Conservation (phyloP, 2,888 invertebrate genomes). For the Drosophila austrosaltans region DNA sequence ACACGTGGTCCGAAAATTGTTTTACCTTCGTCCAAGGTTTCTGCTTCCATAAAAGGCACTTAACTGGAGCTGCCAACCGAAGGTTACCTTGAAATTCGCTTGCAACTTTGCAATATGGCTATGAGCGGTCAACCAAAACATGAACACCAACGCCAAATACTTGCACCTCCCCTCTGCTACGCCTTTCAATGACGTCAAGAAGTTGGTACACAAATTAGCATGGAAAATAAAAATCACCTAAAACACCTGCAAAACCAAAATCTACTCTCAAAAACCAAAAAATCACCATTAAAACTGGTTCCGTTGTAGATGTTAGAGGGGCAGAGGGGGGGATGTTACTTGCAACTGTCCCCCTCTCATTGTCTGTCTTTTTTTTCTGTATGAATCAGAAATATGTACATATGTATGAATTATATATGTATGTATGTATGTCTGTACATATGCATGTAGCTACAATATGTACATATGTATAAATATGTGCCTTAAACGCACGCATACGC, state of each 20-base stretch:
- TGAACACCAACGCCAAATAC: slow-evolving; percentile 4
- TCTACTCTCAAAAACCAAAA: slow-evolving; percentile 16
- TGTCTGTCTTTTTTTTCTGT: not conserved
- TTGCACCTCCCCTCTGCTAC: slow-evolving; percentile 4
- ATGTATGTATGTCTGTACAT: not conserved
- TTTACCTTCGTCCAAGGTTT: slow-evolving; percentile 34
- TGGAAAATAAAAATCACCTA: slow-evolving; percentile 24
- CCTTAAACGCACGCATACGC: not conserved
- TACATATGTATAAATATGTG: not conserved
- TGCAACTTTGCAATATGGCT: slow-evolving; percentile 18
- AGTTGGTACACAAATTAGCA: slow-evolving; percentile 28
- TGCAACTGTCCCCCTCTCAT: not conserved
- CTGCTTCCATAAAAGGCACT: slow-evolving; percentile 39
- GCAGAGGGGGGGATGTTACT: not conserved
- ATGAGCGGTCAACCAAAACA: slow-evolving; percentile 45
- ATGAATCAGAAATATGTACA: not conserved
- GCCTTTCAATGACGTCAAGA: slow-evolving; percentile 30
- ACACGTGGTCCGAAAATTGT: slow-evolving; percentile 14
- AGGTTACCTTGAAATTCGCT: slow-evolving; percentile 34
- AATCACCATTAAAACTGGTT: slow-evolving; percentile 45
- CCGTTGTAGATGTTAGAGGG: slow-evolving; percentile 1
- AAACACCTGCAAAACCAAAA: slow-evolving; percentile 43
- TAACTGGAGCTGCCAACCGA: slow-evolving; percentile 45
- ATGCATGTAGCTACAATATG: not conserved
- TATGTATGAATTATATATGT: not conserved